Percentiles rank a stretch among this genome's conserved stretches.
phyloP scores from a whole-genome alignment of 2,113 vertebrate species.

The Otis tarda region DNA sequence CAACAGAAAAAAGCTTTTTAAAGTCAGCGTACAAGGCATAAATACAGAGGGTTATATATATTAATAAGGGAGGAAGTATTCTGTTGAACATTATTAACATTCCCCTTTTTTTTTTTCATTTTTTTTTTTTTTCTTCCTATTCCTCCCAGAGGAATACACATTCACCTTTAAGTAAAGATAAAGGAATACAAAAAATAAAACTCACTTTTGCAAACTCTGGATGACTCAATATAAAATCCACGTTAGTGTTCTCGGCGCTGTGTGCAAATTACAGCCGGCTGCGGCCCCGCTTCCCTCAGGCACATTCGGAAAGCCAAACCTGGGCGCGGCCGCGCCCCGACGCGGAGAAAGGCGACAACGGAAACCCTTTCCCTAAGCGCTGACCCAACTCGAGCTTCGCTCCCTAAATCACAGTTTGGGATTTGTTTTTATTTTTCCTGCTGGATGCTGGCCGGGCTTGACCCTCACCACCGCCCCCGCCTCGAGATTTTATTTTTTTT shows the following conservation, averaged over 20 bases:
- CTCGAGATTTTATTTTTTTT: no score
- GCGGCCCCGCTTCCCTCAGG: slow-evolving; percentile 66
- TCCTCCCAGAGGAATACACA: slow-evolving; percentile 89
- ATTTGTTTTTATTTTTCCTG: background rate
- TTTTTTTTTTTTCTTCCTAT: slow-evolving; percentile 73
- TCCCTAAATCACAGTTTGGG: background rate
- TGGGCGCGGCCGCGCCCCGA: background rate
- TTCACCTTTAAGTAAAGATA: slow-evolving; percentile 85
- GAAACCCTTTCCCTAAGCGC: background rate
- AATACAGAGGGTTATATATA: slow-evolving; percentile 79
- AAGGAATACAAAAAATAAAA: slow-evolving; percentile 85
- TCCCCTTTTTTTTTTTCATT: slow-evolving; percentile 65
- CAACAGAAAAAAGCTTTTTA: slow-evolving; percentile 74
- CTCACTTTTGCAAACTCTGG: slow-evolving; percentile 81
- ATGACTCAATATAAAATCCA: slow-evolving; percentile 80
- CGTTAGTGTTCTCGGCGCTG: slow-evolving; percentile 74
- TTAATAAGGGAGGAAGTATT: slow-evolving; percentile 85
- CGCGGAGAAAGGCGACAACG: slow-evolving; percentile 17
- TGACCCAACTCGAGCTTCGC: background rate
- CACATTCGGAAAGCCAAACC: slow-evolving; percentile 47
- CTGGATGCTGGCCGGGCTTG: background rate
- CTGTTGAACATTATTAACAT: slow-evolving; percentile 82
- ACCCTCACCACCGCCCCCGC: background rate
- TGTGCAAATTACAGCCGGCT: slow-evolving; percentile 75
- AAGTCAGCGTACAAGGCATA: slow-evolving; percentile 81